Base-by-base conservation (phyloP, 2,888 invertebrate genomes). In the Drosophila diplacantha region DNA sequence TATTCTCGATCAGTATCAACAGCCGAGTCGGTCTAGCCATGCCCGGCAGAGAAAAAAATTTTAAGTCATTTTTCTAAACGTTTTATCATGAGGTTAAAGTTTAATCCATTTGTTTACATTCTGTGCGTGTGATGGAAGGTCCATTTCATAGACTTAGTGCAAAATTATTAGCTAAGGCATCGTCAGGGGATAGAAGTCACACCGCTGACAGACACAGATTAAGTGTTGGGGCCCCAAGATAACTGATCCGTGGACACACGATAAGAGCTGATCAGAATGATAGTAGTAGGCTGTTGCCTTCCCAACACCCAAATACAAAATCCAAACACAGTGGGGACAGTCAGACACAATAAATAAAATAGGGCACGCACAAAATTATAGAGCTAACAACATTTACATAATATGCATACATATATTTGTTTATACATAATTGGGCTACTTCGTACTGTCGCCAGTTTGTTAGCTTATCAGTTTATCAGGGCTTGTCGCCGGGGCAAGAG, bases 391-490 rank as follows among this genome's bases (percentile, higher is more conserved):
- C 12, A 26, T 26, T 26, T 6, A 16, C 3, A 18, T 11, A n/a
- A 16, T 35, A 35, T 8, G n/a, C 14, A n/a, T n/a, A n/a, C 8
- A 37, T 18, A 8, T 39, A 39, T 41, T n/a, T 5, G 12, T 22
- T 9, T 24, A 18, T 11, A 18, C 12, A 43, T 24, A 5, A 14
- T 18, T 18, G 8, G 22, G 32, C n/a, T 47, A 24, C 24, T 34
- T 24, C 32, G 50, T 26, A 54, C 18, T 34, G 6, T 7, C n/a
- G 12, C 18, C 50, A n/a, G 11, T 5, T 5, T n/a, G 11, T n/a
- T 8, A 16, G 26, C 26, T 54, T 54, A 51, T 51, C 51, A 54
- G 34, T 50, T 51, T 50, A 54, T 50, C 26, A 50, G 50, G 5
- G 26, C 4, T 12, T 7, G 11, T 8, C 8, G 41, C n/a, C 3